phyloP scores from a whole-genome alignment of 2,888 invertebrate genomes.

The Mayetiola destructor region DNA sequence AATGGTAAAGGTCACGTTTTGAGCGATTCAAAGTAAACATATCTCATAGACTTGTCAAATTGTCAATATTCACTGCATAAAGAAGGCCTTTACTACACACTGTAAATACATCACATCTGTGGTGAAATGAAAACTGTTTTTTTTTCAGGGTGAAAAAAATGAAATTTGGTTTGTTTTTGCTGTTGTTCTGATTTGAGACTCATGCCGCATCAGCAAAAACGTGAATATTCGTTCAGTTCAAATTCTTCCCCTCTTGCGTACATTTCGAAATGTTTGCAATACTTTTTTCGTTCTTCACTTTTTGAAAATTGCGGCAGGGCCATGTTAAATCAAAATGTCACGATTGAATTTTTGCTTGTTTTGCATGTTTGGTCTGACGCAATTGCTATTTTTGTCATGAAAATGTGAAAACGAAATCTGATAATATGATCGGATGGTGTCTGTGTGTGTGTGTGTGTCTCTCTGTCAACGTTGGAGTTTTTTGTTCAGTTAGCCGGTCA shows the following conservation, averaged over 20 bases:
- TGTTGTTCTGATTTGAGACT: neutral
- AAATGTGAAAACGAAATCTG: neutral
- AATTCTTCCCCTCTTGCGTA: too few relatives aligned
- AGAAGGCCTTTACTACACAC: too few relatives aligned
- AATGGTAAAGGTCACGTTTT: too few relatives aligned
- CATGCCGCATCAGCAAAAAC: slow-evolving; percentile 8
- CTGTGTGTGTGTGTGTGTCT: neutral
- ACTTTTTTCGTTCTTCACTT: neutral
- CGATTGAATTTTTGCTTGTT: slow-evolving; percentile 12
- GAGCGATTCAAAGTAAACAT: too few relatives aligned
- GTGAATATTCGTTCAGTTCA: too few relatives aligned
- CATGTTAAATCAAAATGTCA: slow-evolving; percentile 10
- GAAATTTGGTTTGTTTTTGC: slow-evolving; percentile 6
- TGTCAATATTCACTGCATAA: too few relatives aligned
- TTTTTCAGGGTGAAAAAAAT: too few relatives aligned
- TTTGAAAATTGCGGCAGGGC: neutral
- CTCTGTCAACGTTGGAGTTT: neutral
- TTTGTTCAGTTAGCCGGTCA: slow-evolving; percentile 4
- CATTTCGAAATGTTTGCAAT: too few relatives aligned
- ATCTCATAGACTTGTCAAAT: too few relatives aligned
- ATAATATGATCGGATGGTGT: neutral
- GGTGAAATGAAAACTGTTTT: too few relatives aligned
- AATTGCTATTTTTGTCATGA: slow-evolving; percentile 2
- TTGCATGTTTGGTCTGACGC: slow-evolving; percentile 9
- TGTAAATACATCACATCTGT: too few relatives aligned